Evolutionary conservation across 2,888 invertebrate genomes (phyloP).

Genomic region (Ophioninae sp.): DNA sequence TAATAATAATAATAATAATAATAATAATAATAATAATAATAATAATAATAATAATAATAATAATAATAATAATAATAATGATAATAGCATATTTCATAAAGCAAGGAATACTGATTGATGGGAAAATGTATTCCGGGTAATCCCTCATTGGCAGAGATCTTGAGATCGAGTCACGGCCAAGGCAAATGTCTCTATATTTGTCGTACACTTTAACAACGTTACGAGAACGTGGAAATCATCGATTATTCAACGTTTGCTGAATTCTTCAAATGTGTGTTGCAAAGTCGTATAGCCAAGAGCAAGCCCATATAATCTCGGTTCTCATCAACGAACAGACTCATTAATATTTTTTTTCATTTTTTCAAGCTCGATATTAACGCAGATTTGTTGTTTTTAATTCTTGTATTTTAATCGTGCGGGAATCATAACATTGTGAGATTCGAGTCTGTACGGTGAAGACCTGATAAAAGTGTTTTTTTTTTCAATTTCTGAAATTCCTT

Average conservation of each 20-base stretch:
- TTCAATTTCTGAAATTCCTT: too few relatives aligned
- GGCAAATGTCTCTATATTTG: slow-evolving; percentile 33
- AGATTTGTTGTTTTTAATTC: not conserved
- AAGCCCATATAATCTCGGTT: not conserved
- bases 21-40: too few relatives aligned
- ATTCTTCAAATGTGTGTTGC: not conserved
- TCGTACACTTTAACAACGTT: slow-evolving; percentile 35
- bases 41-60: not conserved
- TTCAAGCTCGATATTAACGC: not conserved
- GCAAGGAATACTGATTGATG: slow-evolving; percentile 5
- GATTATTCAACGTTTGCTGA: slow-evolving; percentile 21
- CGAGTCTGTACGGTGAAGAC: too few relatives aligned
- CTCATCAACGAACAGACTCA: not conserved
- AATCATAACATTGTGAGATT: not conserved
- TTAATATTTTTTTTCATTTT: not conserved
- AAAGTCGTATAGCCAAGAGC: not conserved
- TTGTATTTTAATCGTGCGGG: not conserved
- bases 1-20: too few relatives aligned
- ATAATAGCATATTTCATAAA: not conserved
- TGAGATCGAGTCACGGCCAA: slow-evolving; percentile 46
- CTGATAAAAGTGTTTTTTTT: too few relatives aligned
- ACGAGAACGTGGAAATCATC: slow-evolving; percentile 6
- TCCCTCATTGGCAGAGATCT: slow-evolving; percentile 8
- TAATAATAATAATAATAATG: slow-evolving; percentile 5
- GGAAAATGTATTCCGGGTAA: slow-evolving; percentile 19